These are phyloP conservation scores for Callionymus lyra DNA, from an alignment of 2,113 vertebrate genomes.

Conservation along the genomic window DNA sequence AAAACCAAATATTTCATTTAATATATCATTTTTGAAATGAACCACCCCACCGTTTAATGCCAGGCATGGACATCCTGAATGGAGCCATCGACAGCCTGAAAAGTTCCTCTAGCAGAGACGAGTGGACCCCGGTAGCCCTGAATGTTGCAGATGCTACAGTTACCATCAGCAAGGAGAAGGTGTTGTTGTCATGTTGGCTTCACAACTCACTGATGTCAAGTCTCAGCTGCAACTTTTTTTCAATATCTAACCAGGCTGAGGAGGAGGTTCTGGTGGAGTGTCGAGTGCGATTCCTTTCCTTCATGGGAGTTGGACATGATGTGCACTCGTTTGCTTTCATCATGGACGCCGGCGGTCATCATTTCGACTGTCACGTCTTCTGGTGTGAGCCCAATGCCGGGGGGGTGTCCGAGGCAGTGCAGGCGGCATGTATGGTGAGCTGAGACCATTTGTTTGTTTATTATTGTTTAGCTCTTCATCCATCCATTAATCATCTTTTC, in stretches of 20 bases:
- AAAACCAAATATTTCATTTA: constrained; percentile 2
- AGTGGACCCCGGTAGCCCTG: constrained; percentile 86
- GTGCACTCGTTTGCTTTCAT: constrained; percentile 91
- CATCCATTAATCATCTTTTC: too few relatives aligned
- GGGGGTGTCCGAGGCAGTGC: constrained; percentile 89
- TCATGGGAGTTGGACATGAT: constrained; percentile 92
- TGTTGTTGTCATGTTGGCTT: constrained; percentile 22
- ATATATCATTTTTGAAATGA: neutral
- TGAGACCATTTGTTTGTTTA: too few relatives aligned
- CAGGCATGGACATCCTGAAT: constrained; percentile 96
- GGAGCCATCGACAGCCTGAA: constrained; percentile 82
- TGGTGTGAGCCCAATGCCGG: constrained; percentile 96
- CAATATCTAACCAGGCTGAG: constrained; percentile 74
- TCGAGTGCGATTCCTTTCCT: constrained; percentile 92
- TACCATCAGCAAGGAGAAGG: constrained; percentile 89
- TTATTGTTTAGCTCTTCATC: too few relatives aligned
- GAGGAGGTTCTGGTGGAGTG: constrained; percentile 91
- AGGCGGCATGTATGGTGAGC: constrained; percentile 97
- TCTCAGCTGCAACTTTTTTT: too few relatives aligned
- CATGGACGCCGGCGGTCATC: constrained; percentile 91
- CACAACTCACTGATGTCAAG: too few relatives aligned
- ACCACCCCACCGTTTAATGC: too few relatives aligned
- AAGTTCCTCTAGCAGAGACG: constrained; percentile 73
- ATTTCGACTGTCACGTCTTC: constrained; percentile 89
- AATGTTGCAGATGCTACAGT: constrained; percentile 95